phyloP scores from a whole-genome alignment of 2,888 invertebrate species.

The Rotaria socialis region DNA sequence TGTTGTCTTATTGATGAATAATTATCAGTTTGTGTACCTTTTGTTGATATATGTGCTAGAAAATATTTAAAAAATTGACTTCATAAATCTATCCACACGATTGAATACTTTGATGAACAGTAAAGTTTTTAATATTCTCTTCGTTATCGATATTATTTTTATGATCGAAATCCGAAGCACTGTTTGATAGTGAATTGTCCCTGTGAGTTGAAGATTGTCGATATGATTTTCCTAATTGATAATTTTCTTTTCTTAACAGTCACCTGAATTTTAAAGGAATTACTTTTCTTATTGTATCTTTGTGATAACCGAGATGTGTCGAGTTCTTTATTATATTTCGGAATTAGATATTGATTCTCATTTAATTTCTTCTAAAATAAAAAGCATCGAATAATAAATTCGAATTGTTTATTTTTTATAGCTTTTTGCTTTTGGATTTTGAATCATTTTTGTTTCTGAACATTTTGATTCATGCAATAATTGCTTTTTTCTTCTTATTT shows the following conservation, averaged over 20 bases:
- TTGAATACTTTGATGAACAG: neutral
- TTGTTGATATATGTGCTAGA: neutral
- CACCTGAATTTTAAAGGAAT: too few relatives aligned
- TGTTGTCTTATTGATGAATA: neutral
- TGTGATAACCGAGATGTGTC: too few relatives aligned
- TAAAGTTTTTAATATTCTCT: neutral
- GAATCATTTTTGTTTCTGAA: too few relatives aligned
- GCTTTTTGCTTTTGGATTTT: too few relatives aligned
- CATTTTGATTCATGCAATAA: too few relatives aligned
- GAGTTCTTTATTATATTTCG: too few relatives aligned
- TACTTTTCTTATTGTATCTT: too few relatives aligned
- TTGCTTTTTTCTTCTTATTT: too few relatives aligned
- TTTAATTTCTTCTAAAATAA: neutral
- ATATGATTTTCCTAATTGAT: neutral
- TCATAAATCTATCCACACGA: neutral
- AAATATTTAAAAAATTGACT: neutral
- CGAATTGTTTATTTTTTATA: too few relatives aligned
- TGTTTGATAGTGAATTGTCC: too few relatives aligned
- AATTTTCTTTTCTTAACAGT: too few relatives aligned
- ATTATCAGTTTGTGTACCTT: neutral
- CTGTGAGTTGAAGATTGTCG: neutral
- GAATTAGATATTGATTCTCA: neutral
- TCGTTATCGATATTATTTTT: neutral
- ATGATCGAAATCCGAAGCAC: neutral
- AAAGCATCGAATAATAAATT: neutral